Evolutionary conservation across 2,113 vertebrate genomes (phyloP).

Genomic region (Coreoperca whiteheadi): DNA sequence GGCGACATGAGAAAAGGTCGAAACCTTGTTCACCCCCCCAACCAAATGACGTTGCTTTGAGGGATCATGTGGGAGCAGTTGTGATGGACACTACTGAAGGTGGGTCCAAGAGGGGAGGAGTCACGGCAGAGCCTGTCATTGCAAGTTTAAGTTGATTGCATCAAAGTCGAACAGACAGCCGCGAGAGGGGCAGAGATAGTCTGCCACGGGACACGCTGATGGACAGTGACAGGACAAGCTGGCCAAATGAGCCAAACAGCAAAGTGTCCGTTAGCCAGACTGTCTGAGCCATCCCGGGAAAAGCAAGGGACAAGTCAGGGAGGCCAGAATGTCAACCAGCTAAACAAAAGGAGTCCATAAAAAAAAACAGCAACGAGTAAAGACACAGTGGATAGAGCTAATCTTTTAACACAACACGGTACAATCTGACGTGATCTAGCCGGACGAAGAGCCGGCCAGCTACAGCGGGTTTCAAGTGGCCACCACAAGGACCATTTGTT

Average conservation of each 20-base stretch:
- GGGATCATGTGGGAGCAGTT: constrained; percentile 14
- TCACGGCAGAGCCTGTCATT: constrained; percentile 34
- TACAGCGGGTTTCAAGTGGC: constrained; percentile 64
- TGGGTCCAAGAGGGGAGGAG: not conserved
- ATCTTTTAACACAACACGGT: constrained; percentile 35
- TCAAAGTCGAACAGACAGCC: constrained; percentile 45
- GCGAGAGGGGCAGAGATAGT: constrained; percentile 26
- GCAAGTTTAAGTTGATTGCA: constrained; percentile 52
- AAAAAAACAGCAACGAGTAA: constrained; percentile 28
- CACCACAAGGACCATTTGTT: constrained; percentile 55
- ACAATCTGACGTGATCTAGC: constrained; percentile 20
- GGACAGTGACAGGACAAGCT: constrained; percentile 32
- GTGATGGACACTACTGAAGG: constrained; percentile 26
- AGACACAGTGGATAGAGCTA: constrained; percentile 29
- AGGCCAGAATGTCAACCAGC: constrained; percentile 14
- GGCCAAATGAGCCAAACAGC: constrained; percentile 48
- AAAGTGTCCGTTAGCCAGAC: constrained; percentile 31
- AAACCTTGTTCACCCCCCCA: constrained; percentile 11
- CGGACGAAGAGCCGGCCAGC: constrained; percentile 11
- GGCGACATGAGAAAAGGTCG: constrained; percentile 29
- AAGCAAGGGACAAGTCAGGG: constrained; percentile 11
- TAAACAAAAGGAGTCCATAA: constrained; percentile 15
- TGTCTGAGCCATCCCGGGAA: constrained; percentile 26
- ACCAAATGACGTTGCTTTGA: constrained; percentile 26
- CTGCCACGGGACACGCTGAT: constrained; percentile 15